Evolutionary conservation across 2,113 vertebrate species (phyloP).

Genomic region (Actenoides lindsayi): DNA sequence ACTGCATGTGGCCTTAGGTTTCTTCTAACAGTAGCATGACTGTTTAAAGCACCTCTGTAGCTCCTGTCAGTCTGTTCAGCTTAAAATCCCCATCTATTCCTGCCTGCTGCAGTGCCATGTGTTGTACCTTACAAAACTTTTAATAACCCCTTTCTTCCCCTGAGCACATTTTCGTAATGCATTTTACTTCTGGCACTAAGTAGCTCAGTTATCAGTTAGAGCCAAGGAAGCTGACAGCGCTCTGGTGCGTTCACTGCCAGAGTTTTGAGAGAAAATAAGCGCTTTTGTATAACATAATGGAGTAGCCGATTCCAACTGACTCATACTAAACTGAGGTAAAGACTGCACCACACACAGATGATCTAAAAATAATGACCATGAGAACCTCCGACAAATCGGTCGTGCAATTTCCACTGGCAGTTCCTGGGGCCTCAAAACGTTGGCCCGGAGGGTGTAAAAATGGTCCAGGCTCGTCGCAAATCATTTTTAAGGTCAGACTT

Average conservation of each 20-base stretch:
- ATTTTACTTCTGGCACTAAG: background rate
- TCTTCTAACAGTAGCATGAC: background rate
- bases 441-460: background rate
- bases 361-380: conserved; percentile 17
- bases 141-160: background rate
- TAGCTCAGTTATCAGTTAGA: background rate
- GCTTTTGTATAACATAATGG: background rate
- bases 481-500: background rate
- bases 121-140: background rate
- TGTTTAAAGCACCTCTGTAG: background rate
- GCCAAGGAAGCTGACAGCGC: background rate
- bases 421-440: background rate
- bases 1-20: background rate
- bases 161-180: background rate
- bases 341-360: conserved; percentile 7
- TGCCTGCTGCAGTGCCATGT: background rate
- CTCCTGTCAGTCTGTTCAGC: background rate
- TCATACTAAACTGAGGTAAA: background rate
- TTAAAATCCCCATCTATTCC: background rate
- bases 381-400: background rate
- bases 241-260: background rate
- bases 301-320: background rate
- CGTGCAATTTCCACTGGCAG: background rate
- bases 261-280: background rate
- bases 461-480: background rate